These are phyloP conservation scores for Pipa parva DNA, from an alignment of 2,113 vertebrate species.

Conservation along the genomic window DNA sequence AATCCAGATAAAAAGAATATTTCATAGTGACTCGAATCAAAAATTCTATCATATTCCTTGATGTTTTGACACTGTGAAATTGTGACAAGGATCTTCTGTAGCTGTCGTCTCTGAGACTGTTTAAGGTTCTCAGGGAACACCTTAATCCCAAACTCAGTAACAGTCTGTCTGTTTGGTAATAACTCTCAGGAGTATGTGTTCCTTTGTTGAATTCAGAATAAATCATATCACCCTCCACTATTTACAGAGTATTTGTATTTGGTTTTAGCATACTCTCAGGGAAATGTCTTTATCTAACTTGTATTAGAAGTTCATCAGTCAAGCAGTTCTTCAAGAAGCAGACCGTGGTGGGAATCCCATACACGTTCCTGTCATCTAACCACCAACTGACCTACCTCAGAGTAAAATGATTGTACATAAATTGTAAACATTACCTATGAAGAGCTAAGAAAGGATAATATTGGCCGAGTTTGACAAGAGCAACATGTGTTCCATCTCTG, in stretches of 20 bases:
- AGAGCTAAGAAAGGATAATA: too few relatives aligned
- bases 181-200: neutral
- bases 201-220: neutral
- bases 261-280: constrained; percentile 1
- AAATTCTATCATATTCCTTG: neutral
- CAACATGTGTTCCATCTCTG: too few relatives aligned
- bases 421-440: too few relatives aligned
- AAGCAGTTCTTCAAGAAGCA: neutral
- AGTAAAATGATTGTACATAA: too few relatives aligned
- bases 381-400: too few relatives aligned
- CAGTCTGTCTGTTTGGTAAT: neutral
- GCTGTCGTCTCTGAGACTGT: neutral
- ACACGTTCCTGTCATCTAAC: too few relatives aligned
- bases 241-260: neutral
- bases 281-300: constrained; percentile 1
- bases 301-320: neutral
- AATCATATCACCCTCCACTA: constrained; percentile 5
- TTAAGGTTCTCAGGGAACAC: neutral
- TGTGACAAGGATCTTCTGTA: neutral
- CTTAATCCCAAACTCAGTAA: neutral
- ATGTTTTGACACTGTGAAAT: neutral
- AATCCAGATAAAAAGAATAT: neutral
- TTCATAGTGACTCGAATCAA: too few relatives aligned
- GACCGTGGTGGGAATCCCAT: constrained; percentile 1
- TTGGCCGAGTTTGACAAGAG: too few relatives aligned